phyloP scores from a whole-genome alignment of 2,113 vertebrate species.

The Amblyopsis rosae region DNA sequence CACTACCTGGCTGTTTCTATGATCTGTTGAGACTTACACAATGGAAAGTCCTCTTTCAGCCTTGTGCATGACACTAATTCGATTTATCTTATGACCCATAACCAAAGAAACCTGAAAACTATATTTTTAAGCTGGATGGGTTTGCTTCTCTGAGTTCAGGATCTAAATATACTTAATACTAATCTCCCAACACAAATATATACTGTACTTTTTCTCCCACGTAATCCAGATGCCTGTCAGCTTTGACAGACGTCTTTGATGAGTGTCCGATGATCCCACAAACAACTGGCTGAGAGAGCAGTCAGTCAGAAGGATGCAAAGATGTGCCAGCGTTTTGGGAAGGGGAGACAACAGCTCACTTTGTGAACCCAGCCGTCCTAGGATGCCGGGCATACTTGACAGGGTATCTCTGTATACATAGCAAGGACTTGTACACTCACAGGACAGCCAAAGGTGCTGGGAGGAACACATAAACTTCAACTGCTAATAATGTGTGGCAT shows the following conservation, averaged over 20 bases:
- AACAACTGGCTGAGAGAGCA: slow-evolving; percentile 9
- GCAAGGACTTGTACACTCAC: slow-evolving; percentile 44
- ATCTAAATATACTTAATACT: no score
- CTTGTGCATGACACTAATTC: not conserved
- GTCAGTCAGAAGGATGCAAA: slow-evolving; percentile 23
- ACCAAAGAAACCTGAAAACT: not conserved
- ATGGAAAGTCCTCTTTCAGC: slow-evolving; percentile 1
- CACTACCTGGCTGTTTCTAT: slow-evolving; percentile 2
- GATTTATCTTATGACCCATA: not conserved
- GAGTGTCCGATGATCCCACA: slow-evolving; percentile 33
- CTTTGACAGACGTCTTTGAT: slow-evolving; percentile 30
- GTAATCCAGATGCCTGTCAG: slow-evolving; percentile 13
- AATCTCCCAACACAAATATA: not conserved
- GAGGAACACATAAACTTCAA: slow-evolving; percentile 18
- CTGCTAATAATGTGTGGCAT: slow-evolving; percentile 12
- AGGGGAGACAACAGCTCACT: slow-evolving; percentile 55
- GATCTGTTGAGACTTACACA: not conserved
- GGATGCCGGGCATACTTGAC: slow-evolving; percentile 67
- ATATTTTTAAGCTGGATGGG: not conserved
- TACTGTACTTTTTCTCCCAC: not conserved
- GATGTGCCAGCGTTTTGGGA: slow-evolving; percentile 27
- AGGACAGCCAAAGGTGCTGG: slow-evolving; percentile 29
- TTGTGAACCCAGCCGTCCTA: slow-evolving; percentile 41
- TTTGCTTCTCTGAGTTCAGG: no score
- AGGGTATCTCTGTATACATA: slow-evolving; percentile 59